Base-by-base conservation (phyloP, 2,888 invertebrate genomes). In the Ernsta delagoae region DNA sequence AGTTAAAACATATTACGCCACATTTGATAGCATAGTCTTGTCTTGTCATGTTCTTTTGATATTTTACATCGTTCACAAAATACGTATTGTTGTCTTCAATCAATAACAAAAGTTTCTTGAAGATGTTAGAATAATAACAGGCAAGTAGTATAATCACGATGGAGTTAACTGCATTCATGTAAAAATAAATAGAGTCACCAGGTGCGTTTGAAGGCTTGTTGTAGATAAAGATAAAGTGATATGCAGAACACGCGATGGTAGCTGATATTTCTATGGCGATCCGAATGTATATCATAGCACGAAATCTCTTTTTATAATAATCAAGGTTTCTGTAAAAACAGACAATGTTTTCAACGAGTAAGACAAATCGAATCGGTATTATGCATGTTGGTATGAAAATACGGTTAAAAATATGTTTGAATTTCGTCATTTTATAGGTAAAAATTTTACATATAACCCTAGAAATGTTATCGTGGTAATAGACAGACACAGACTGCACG, bases 321-420 rank as follows among this genome's bases (percentile, higher is more conserved):
- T 11, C 31, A 3, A 69, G 12, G 11, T 69, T 64, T 64, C 70
- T 59, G 16, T 70, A 70, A n/a, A 70, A 12, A n/a, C 12, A 54
- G 3, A 64, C n/a, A 1, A 70, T 4, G 34, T 70, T 70, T 64
- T 70, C 70, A 34, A 64, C 11, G 3, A 64, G 12, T 9, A 64
- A 8, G 8, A 64, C 59, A 36, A 70, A 64, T 24, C 16, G 45
- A 4, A 71, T 50, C 0, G 68, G 68, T 7, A 50, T 9, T 12
- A 69, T 53, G 34, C 63, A 53, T 2, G 63, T 63, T 4, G 68
- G 59, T 50, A 53, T 5, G 6, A 63, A 63, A 2, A 63, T 7
- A 39, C 9, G 31, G 11, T 59, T 63, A 57, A 57, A 63, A 12
- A 69, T 34, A 0, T 3, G 11, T 69, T 12, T 34, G 3, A 69